Evolutionary conservation across 2,113 vertebrate genomes (phyloP).

Genomic region (Osmerus eperlanus): DNA sequence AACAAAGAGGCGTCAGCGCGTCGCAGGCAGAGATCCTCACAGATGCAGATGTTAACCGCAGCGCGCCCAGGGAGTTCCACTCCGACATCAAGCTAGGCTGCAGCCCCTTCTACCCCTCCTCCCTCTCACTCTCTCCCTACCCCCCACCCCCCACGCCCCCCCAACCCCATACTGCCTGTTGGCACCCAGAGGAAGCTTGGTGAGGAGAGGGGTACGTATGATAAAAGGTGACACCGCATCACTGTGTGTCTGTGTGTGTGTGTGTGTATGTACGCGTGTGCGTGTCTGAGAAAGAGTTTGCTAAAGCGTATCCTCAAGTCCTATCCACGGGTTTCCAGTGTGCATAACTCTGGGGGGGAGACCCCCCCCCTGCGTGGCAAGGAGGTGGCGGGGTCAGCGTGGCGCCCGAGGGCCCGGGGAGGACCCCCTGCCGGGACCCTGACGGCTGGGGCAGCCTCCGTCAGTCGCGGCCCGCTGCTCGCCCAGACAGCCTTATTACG

Average conservation of each 20-base stretch:
- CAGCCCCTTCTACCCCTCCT: no score
- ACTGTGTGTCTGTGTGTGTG: conserved; percentile 9
- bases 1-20: conserved; percentile 65
- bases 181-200: conserved; percentile 20
- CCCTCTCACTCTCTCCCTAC: no score
- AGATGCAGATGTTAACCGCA: conserved; percentile 58
- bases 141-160: conserved; percentile 37
- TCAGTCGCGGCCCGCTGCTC: conserved; percentile 69
- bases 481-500: conserved; percentile 67
- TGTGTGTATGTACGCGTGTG: conserved; percentile 24
- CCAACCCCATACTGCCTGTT: conserved; percentile 23
- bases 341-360: not conserved
- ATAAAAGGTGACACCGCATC: conserved; percentile 15
- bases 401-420: conserved; percentile 31
- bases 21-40: conserved; percentile 48
- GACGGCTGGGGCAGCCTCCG: conserved; percentile 62
- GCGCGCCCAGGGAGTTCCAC: conserved; percentile 32
- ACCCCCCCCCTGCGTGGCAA: not conserved
- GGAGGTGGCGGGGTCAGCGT: conserved; percentile 20
- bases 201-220: not conserved
- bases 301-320: not conserved
- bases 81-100: conserved; percentile 22
- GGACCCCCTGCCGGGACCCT: conserved; percentile 53
- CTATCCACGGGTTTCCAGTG: not conserved
- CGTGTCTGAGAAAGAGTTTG: conserved; percentile 24